Percentiles rank a stretch among this genome's conserved stretches.
These are phyloP conservation scores for Triplophysa dalaica DNA, from an alignment of 2,113 vertebrate species.

Conservation along the genomic window DNA sequence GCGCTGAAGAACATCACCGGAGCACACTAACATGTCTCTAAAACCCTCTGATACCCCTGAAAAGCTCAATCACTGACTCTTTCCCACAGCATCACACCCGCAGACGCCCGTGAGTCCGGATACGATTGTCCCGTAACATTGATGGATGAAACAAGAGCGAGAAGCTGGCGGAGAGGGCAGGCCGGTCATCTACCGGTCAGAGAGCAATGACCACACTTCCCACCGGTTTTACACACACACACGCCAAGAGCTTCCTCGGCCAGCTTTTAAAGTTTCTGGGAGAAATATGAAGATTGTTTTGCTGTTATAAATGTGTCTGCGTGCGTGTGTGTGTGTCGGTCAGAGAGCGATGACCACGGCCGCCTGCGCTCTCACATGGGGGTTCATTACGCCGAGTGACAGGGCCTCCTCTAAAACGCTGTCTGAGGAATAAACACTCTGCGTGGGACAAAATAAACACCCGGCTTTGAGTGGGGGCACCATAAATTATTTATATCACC, in stretches of 20 bases:
- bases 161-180: constrained; percentile 62
- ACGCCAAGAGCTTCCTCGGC: constrained; percentile 35
- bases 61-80: constrained; percentile 74
- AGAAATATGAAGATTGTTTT: constrained; percentile 47
- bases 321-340: constrained; percentile 62
- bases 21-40: constrained; percentile 47
- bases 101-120: constrained; percentile 68
- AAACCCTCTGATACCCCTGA: constrained; percentile 25
- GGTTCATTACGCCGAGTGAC: constrained; percentile 95
- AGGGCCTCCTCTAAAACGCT: constrained; percentile 82
- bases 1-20: constrained; percentile 20
- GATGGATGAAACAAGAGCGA: constrained; percentile 91
- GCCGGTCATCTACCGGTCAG: constrained; percentile 41
- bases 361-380: constrained; percentile 77
- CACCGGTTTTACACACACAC: constrained; percentile 13
- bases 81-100: constrained; percentile 65
- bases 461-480: constrained; percentile 82
- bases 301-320: constrained; percentile 45
- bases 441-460: constrained; percentile 92
- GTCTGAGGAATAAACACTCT: constrained; percentile 84
- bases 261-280: constrained; percentile 11
- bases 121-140: constrained; percentile 85
- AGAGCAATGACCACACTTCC: constrained; percentile 36
- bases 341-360: constrained; percentile 89
- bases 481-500: constrained; percentile 99